Base-by-base conservation (phyloP, 1,140 invertebrate genomes). In the Ceratina calcarata region DNA sequence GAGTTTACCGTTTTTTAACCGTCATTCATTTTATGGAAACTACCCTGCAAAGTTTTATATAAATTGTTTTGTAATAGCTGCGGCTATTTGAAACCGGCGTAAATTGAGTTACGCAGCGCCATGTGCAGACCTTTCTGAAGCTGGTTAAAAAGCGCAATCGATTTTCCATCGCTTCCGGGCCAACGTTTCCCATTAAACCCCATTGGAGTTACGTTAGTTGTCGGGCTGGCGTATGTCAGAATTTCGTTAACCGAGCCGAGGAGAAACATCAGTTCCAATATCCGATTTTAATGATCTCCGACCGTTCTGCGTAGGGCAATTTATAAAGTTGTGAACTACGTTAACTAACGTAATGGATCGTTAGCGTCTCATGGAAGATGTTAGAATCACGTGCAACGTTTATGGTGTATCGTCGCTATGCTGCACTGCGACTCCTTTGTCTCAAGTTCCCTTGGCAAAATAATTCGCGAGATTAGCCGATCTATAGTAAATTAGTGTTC, bases 231-330 rank as follows among this genome's bases (percentile, higher is more conserved):
- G 69, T 57, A 27, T 57, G 70, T 66, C 53, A 74, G 37, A 79
- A 79, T 79, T 79, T 79, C 61, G 71, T 74, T 67, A 66, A 51
- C 55, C 61, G 24, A 79, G 22, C 68, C 22, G 76, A 77, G 68
- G 24, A 58, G 71, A 53, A 60, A 70, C 70, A 73, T 58, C 78
- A 70, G 53, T 66, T 79, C 71, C 71, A 74, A 74, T 79, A 79
- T 61, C 62, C 53, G 71, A 79, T 74, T 79, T 74, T 79, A 79
- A 74, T 74, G 45, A 60, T 74, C 62, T 53, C 45, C 71, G 71
- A 61, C 60, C 62, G 70, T 53, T 49, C 55, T 67, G 70, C 71
- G 70, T 79, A 61, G 32, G 64, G 70, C 70, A 74, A 79, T 74
- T 79, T 79, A 79, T 79, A 79, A 66, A 74, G 70, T 79, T 79